A percentile compares a stretch with the other conserved stretches of the same genome.
Conservation (phyloP, 30 jellyfish, hydroid and myxozoan species). For the Calvadosia cruxmelitensis region DNA sequence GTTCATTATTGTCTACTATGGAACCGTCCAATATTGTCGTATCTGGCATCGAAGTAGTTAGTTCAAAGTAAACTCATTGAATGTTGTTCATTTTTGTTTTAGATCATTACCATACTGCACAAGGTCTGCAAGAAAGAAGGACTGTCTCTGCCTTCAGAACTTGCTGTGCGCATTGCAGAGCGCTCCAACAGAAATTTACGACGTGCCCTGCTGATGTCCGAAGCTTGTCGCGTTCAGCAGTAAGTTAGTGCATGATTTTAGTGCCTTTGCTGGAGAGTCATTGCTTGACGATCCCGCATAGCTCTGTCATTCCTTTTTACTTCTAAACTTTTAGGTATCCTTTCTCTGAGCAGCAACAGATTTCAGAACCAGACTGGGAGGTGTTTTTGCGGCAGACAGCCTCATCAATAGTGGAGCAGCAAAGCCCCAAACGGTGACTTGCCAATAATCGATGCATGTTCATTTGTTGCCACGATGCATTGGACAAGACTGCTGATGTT, state of each 20-base stretch:
- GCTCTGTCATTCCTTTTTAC: not conserved
- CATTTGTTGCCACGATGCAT: no score
- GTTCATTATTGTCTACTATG: no score
- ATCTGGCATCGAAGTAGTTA: no score
- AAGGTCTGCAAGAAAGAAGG: constrained; percentile 81
- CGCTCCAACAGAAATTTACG: constrained; percentile 68
- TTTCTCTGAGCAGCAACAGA: constrained; percentile 56
- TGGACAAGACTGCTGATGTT: no score
- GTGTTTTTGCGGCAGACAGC: constrained; percentile 69
- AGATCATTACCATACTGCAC: constrained; percentile 64
- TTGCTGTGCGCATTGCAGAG: constrained; percentile 54
- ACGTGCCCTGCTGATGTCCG: constrained; percentile 89
- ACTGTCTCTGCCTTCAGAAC: constrained; percentile 35
- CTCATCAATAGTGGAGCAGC: constrained; percentile 65
- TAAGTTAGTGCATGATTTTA: constrained; percentile 5
- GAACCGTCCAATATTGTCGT: no score
- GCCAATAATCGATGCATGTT: constrained; percentile 6
- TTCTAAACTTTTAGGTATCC: constrained; percentile 50
- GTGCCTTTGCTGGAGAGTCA: not conserved
- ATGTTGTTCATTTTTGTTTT: no score
- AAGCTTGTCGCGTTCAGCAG: constrained; percentile 98
- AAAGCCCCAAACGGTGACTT: constrained; percentile 77
- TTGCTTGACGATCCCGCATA: not conserved
- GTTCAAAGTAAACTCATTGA: no score
- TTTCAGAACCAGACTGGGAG: constrained; percentile 96